A percentile compares a stretch with the other conserved stretches of the same genome.
Evolutionary conservation across 2,888 invertebrate species (phyloP).

Genomic region (Neuroscelio doddi): DNA sequence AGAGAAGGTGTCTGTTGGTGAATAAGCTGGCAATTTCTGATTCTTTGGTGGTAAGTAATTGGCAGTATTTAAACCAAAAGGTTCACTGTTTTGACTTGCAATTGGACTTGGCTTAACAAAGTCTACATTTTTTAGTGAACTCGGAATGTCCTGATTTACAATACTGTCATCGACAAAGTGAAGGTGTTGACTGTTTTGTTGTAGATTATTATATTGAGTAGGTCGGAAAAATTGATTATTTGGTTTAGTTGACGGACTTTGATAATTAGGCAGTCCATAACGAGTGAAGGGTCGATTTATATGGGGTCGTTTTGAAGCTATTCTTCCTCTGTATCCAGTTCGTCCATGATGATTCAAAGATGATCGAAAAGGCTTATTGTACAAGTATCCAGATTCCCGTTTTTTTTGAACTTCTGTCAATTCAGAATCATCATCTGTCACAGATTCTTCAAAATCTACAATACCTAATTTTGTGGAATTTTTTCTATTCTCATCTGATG

Average conservation of each 20-base stretch:
- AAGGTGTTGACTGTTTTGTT: constrained; percentile 34
- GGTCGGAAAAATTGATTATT: constrained; percentile 63
- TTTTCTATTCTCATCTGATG: constrained; percentile 26
- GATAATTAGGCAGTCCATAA: constrained; percentile 60
- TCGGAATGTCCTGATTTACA: constrained; percentile 52
- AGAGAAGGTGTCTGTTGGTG: constrained; percentile 21
- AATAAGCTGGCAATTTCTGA: constrained; percentile 60
- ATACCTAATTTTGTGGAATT: constrained; percentile 4
- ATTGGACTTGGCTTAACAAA: constrained; percentile 61
- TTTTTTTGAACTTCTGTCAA: constrained; percentile 56
- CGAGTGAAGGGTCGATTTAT: constrained; percentile 58
- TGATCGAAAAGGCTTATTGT: constrained; percentile 51
- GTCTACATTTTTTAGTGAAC: constrained; percentile 55
- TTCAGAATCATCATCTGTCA: constrained; percentile 36
- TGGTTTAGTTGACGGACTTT: constrained; percentile 48
- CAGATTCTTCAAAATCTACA: constrained; percentile 14
- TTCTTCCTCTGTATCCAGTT: constrained; percentile 50
- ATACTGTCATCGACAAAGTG: constrained; percentile 34
- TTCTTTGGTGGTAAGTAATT: constrained; percentile 68
- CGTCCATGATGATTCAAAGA: constrained; percentile 46
- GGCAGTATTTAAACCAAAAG: constrained; percentile 63
- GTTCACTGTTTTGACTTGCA: constrained; percentile 64
- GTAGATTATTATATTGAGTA: constrained; percentile 47
- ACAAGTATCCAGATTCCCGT: constrained; percentile 61
- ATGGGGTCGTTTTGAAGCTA: constrained; percentile 53